Conservation (phyloP, 64 coral and sea anemone genomes). For the Montipora sp. region DNA sequence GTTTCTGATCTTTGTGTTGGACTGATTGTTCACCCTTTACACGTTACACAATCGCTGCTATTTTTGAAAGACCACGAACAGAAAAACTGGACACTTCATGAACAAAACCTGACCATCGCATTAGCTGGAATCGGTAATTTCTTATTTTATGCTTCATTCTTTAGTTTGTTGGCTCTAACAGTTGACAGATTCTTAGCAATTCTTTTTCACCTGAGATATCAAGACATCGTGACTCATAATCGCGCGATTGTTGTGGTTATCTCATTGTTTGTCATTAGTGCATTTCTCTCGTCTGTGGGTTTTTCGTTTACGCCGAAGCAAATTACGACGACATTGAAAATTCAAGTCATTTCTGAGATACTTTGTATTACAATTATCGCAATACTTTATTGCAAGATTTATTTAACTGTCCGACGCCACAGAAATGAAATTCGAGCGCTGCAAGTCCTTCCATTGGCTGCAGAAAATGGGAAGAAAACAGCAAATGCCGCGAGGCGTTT, state of each 20-base stretch:
- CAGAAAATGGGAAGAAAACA: not conserved
- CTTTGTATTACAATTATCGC: not conserved
- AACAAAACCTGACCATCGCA: not conserved
- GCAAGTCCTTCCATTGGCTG: not conserved
- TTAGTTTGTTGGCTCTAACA: not conserved
- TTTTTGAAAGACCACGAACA: not conserved
- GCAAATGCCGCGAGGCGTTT: not conserved
- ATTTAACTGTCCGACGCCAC: not conserved
- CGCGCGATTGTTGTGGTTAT: not conserved
- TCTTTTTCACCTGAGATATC: conserved; percentile 13
- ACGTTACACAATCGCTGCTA: not conserved
- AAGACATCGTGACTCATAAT: not conserved
- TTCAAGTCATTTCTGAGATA: not conserved
- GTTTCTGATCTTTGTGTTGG: conserved; percentile 4
- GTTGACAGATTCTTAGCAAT: not conserved
- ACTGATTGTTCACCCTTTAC: not conserved
- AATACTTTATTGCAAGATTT: not conserved
- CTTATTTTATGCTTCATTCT: not conserved
- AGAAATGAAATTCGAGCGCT: not conserved
- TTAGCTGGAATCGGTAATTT: not conserved
- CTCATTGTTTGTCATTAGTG: not conserved
- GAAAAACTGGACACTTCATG: not conserved
- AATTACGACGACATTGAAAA: not conserved
- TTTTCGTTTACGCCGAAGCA: not conserved
- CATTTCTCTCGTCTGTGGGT: not conserved